These are phyloP conservation scores for Coccyzus lansbergi DNA, from an alignment of 2,797 vertebrate genomes.

Conservation along the genomic window DNA sequence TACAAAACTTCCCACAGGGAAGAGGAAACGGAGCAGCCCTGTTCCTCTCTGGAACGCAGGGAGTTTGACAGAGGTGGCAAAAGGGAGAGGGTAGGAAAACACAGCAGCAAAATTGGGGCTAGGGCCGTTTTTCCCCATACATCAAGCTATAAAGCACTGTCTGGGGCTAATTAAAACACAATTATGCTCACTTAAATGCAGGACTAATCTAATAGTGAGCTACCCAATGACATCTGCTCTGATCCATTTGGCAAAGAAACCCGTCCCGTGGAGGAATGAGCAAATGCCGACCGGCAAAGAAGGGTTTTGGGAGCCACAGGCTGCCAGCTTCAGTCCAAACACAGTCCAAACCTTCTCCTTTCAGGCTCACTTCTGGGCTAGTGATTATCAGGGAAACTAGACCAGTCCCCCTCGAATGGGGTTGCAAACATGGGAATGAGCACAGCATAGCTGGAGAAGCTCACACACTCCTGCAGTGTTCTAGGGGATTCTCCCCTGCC, in stretches of 20 bases:
- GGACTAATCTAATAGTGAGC: conserved; percentile 64
- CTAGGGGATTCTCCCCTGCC: background rate
- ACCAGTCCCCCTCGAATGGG: fast-evolving
- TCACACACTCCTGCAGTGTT: fast-evolving
- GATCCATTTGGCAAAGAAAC: conserved; percentile 3
- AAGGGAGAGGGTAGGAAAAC: background rate
- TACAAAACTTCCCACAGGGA: background rate
- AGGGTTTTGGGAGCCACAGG: fast-evolving
- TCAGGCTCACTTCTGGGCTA: background rate
- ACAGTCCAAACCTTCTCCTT: background rate
- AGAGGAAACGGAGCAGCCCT: background rate
- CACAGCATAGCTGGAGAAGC: fast-evolving
- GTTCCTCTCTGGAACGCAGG: fast-evolving
- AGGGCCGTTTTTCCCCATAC: background rate
- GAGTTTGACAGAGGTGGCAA: background rate
- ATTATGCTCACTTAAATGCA: conserved; percentile 60
- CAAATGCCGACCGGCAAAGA: background rate
- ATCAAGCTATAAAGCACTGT: conserved; percentile 44
- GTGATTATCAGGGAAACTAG: background rate
- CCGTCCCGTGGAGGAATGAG: background rate
- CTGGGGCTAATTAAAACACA: conserved; percentile 70
- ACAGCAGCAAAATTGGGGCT: background rate
- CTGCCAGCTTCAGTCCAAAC: background rate
- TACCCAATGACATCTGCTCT: conserved; percentile 47
- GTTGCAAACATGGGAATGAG: fast-evolving